Evolutionary conservation across 1,140 invertebrate species (phyloP), one percentile per base, ranked within the genome.

Genomic region (Drosophila truncata): DNA sequence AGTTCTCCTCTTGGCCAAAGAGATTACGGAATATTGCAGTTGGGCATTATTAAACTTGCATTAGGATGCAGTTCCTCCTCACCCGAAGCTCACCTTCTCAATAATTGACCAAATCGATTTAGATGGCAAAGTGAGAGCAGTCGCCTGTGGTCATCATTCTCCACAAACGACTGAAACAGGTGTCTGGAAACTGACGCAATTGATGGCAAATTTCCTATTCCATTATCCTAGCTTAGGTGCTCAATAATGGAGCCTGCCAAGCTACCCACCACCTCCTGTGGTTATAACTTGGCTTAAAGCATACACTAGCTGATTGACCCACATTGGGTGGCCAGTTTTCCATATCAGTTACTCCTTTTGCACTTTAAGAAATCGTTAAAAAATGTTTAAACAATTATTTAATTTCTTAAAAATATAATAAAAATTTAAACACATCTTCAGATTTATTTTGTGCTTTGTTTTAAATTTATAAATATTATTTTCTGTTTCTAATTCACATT

Each of bases 31-130:
- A 58, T 37, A 54, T 74, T 75, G 71, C 60, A 75, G 58, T 55
- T 64, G 61, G 61, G 55, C 52, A 50, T 29, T 55, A 70, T 72
- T 72, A 72, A 72, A 72, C 44, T 50, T 71, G 66, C 70, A 72
- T 41, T 31, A 47, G 41, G n/a, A 33, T 71, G 64, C 67, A 71
- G 6, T 39, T 14, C 31, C 27, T 13, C 8, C n/a, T 5, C 50
- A 10, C 3, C 0, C 18, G 4, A 23, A 23, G 39, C 16, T 29
- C 14, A n/a, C n/a, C n/a, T n/a, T n/a, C n/a, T 27, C 37, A 54
- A 76, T 39, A 42, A 44, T 46, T 46, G 52, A 49, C 29, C 27
- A 66, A 39, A 55, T 55, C 49, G 62, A 67, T 69, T 52, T 31
- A 41, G 46, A 31, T 16, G 65, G 49, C 25, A 27, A 55, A 35